Base-by-base conservation (phyloP, 2,888 invertebrate species). In the Mesodorylaimus sp. region DNA sequence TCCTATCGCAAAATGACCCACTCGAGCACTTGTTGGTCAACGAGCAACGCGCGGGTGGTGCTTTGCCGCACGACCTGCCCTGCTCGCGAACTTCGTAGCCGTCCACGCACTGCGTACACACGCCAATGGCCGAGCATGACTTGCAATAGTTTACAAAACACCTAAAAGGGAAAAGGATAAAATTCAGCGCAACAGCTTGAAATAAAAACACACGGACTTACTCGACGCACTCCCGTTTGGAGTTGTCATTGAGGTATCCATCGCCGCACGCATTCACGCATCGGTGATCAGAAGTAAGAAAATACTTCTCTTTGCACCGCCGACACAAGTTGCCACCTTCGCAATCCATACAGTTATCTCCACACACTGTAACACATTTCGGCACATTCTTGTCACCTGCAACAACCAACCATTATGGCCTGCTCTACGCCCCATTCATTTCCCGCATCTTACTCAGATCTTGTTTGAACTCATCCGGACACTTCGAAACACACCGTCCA, bases 401-500 rank as follows among this genome's bases (percentile, higher is more conserved):
- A 19, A 39, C 41, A 13, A 39, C 21, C 21, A 7, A 19, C 41
- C 16, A 23, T 39, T 39, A 21, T 23, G 21, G n/a, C n/a, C n/a
- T n/a, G n/a, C n/a, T n/a, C n/a, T n/a, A n/a, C n/a, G n/a, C n/a
- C n/a, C n/a, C n/a, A n/a, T n/a, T n/a, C n/a, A n/a, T n/a, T n/a
- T n/a, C n/a, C n/a, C n/a, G n/a, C n/a, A n/a, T n/a, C 42, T 42
- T 7, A 42, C 42, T n/a, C 13, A 5, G 3, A 7, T 36, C 36
- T 19, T 3, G 3, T 3, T n/a, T 24, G n/a, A 47, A 42, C 2
- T 45, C 49, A 5, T 25, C 28, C n/a, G 65, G 65, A 44, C 65
- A 65, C 23, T 50, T 45, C 23, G 61, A 59, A 10, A 64, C 60
- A 51, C 65, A 65, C 26, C 59, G 60, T 26, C 65, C 63, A 44